A percentile compares a stretch with the other conserved stretches of the same genome.
Conservation (phyloP, 2,888 invertebrate genomes). For the Cremastinae sp. region DNA sequence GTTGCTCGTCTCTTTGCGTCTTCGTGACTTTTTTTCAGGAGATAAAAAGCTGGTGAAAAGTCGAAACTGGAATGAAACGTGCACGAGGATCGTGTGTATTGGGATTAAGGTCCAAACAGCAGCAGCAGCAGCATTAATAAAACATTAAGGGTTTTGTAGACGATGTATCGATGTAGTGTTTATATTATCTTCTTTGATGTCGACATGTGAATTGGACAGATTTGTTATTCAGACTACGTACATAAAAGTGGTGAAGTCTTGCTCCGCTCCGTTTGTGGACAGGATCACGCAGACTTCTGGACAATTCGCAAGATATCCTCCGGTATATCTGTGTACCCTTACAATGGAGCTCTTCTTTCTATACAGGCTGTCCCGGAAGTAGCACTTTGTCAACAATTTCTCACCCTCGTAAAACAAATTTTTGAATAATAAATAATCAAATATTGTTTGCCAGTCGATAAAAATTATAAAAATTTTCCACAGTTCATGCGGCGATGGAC, state of each 20-base stretch:
- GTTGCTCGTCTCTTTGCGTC: slow-evolving; percentile 49
- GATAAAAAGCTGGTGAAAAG: slow-evolving; percentile 28
- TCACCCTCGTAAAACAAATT: too few species aligned
- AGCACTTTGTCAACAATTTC: background rate
- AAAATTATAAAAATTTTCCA: too few species aligned
- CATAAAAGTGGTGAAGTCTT: slow-evolving; percentile 80
- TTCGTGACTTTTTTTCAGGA: slow-evolving; percentile 12
- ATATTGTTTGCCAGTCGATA: too few species aligned
- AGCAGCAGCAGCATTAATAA: slow-evolving; percentile 78
- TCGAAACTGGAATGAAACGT: slow-evolving; percentile 38
- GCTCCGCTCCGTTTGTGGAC: slow-evolving; percentile 79
- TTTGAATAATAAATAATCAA: too few species aligned
- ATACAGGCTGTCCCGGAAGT: background rate
- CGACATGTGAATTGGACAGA: slow-evolving; percentile 81
- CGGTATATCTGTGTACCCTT: slow-evolving; percentile 17
- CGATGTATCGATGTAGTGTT: slow-evolving; percentile 81
- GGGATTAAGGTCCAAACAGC: slow-evolving; percentile 57
- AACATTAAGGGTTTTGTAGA: slow-evolving; percentile 80
- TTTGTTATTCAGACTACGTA: slow-evolving; percentile 81
- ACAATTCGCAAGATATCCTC: slow-evolving; percentile 43
- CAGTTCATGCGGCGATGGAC: too few species aligned
- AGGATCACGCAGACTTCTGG: slow-evolving; percentile 64
- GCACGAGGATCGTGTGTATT: slow-evolving; percentile 8
- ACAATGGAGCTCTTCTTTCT: background rate
- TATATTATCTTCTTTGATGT: slow-evolving; percentile 81